phyloP scores from a whole-genome alignment of 2,797 vertebrate genomes.

The Macrochelys suwanniensis region DNA sequence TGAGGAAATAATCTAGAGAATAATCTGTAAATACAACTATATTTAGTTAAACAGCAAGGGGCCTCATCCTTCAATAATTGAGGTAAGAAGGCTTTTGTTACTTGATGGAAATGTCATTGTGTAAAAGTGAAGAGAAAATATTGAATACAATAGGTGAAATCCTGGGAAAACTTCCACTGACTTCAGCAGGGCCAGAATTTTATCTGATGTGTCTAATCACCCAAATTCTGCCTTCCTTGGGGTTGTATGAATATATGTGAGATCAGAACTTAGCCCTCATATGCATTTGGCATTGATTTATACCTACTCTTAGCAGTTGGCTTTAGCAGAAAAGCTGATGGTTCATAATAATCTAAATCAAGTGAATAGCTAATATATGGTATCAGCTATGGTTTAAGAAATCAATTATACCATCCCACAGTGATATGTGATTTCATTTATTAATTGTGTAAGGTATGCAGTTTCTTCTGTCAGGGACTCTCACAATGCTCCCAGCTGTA shows the following conservation, averaged over 20 bases:
- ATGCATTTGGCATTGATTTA: not conserved
- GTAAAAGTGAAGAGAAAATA: slow-evolving; percentile 31
- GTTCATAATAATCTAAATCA: slow-evolving; percentile 61
- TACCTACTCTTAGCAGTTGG: not conserved
- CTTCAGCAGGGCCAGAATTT: slow-evolving; percentile 55
- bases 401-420: not conserved
- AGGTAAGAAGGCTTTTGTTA: slow-evolving; percentile 7
- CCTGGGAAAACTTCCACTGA: slow-evolving; percentile 47
- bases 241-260: slow-evolving; percentile 25
- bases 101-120: not conserved
- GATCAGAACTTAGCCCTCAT: slow-evolving; percentile 43
- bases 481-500: not conserved
- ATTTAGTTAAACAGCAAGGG: not conserved
- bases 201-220: slow-evolving; percentile 55
- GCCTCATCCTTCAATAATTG: slow-evolving; percentile 21
- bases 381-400: not conserved
- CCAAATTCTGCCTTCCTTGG: slow-evolving; percentile 58
- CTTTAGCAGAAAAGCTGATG: not conserved
- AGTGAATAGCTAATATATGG: not conserved
- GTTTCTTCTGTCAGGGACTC: not conserved
- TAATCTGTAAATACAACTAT: slow-evolving; percentile 29
- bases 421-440: not conserved
- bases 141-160: slow-evolving; percentile 51
- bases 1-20: not conserved
- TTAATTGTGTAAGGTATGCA: not conserved